Conservation (phyloP, 2,888 invertebrate species). For the Rhagonycha lutea region DNA sequence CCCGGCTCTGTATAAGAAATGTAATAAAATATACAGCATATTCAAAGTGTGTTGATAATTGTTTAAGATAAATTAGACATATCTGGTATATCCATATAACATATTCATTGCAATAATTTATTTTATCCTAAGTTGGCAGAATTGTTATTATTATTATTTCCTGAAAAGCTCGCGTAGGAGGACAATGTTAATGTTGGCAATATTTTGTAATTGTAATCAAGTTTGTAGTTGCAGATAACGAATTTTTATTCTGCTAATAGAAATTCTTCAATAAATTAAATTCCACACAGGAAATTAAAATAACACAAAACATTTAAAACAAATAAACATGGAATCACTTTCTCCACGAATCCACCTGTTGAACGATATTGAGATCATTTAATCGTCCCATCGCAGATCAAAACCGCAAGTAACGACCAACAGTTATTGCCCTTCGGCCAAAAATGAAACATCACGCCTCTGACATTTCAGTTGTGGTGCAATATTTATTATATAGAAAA, state of each 20-base stretch:
- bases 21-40: not conserved
- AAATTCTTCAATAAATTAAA: not conserved
- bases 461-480: conserved; percentile 37
- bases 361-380: conserved; percentile 43
- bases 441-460: conserved; percentile 38
- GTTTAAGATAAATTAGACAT: conserved; percentile 52
- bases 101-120: conserved; percentile 49
- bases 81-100: conserved; percentile 47
- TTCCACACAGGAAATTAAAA: not conserved
- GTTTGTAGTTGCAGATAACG: conserved; percentile 17
- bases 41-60: conserved; percentile 45
- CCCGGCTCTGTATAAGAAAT: not conserved
- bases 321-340: conserved; percentile 43
- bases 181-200: conserved; percentile 52
- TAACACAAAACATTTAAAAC: not conserved
- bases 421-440: conserved; percentile 23
- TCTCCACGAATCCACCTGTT: conserved; percentile 47
- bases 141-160: conserved; percentile 52
- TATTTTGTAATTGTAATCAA: conserved; percentile 56
- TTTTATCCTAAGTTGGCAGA: conserved; percentile 53
- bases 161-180: conserved; percentile 52
- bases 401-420: conserved; percentile 29
- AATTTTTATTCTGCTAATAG: not conserved
- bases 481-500: conserved; percentile 6
- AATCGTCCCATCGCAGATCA: conserved; percentile 34